Evolutionary conservation across 2,113 vertebrate genomes (phyloP), one percentile per base, ranked within the genome.

Genomic region (Apteryx owenii): DNA sequence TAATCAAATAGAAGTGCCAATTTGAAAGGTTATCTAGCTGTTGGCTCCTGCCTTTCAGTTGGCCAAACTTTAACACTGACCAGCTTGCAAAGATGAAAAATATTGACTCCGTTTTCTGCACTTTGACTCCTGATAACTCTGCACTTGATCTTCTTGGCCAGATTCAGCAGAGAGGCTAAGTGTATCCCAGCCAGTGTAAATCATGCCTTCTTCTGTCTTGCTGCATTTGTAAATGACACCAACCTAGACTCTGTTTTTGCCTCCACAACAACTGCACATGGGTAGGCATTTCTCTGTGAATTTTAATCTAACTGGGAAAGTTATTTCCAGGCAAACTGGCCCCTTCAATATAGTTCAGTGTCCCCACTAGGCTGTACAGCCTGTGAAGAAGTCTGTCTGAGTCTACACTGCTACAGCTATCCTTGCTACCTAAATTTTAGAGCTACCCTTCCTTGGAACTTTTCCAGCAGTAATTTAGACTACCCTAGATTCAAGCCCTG

Each of bases 151-250:
- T 38, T 42, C 69, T 50, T 40, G 14, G 66, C 25, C 1, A 4
- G 40, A 44, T 44, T 23, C 56, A 46, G 66, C 61, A 33, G 40
- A 83, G 61, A 38, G 33, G 44, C 14, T n/a, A 31, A n/a, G 28
- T 5, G 26, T 0, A 0, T 36, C 61, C 21, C 38, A 28, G 42
- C 1, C 44, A 61, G 7, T 0, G 7, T 29, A 77, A 86, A 56
- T 31, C 69, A 44, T 5, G 15, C 15, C 31, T 66, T 23, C 28
- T 65, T 60, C 80, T 82, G 69, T 36, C 64, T 62, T 46, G 15
- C 44, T 72, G 36, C 48, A 21, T 12, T 28, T 21, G 33, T 68
- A 31, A 46, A 64, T 5, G 16, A 25, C 10, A 78, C 33, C 20
- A 68, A 33, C 20, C 33, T 19, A 48, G 36, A 53, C 40, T 51